Evolutionary conservation across 2,113 vertebrate genomes (phyloP), one percentile per base, ranked within the genome.

Genomic region (Amblyornis subalaris): DNA sequence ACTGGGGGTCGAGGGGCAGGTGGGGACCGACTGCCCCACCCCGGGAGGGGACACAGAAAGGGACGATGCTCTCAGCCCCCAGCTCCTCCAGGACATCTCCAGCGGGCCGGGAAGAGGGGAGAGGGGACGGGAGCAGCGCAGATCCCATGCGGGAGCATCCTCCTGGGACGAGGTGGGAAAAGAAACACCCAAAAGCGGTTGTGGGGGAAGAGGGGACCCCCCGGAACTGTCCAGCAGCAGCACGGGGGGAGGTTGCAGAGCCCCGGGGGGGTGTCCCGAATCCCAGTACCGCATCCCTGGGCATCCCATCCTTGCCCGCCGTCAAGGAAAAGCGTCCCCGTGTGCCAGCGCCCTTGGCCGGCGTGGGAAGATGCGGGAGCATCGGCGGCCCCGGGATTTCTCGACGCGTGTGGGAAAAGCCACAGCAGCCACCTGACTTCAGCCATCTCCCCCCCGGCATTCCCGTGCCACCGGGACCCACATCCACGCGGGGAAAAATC

Each of bases 111-210:
- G n/a, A 4, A 36, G 8, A 2, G 11, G 18, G 20, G 6, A 65
- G 8, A 60, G 5, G 6, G 4, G 6, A 24, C 2, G 1, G 55
- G 36, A 87, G 31, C 6, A 13, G n/a, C 3, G 4, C 70, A 58
- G 28, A 71, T 14, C 36, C 60, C 65, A 4, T 0, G 2, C 2
- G 1, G 29, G 38, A 57, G 8, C 10, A 1, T 33, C 44, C 28
- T 26, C 3, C 13, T 0, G 1, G 5, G 35, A 23, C 0, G 7
- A 18, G 13, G 14, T 0, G 19, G 10, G 29, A 14, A 18, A 10
- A 77, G 13, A 4, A 5, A 14, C 55, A 25, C 16, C 14, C 13
- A 3, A 10, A 10, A 28, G 7, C 3, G 5, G 5, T 1, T 24
- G 10, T 5, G 2, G 6, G 31, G 29, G 5, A 0, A 54, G 13